Conservation (phyloP, 2,797 vertebrate genomes). For the Rhyacichthys aspro region DNA sequence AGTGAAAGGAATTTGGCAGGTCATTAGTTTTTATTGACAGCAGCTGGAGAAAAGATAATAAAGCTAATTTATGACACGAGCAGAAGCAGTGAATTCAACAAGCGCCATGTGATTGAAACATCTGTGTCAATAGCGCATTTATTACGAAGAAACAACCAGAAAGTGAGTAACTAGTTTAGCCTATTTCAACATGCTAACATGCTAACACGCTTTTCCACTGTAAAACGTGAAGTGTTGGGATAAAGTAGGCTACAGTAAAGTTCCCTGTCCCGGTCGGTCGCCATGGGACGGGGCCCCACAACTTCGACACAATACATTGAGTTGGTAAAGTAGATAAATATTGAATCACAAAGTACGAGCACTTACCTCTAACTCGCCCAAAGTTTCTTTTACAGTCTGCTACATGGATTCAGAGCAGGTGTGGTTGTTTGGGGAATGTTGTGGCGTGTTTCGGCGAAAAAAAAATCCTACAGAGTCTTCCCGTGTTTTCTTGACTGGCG, state of each 20-base stretch:
- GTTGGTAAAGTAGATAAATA: background rate
- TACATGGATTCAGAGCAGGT: conserved; percentile 17
- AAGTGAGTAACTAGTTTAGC: background rate
- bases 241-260: conserved; percentile 6
- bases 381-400: conserved; percentile 20
- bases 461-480: conserved; percentile 1
- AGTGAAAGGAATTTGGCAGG: background rate
- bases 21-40: background rate
- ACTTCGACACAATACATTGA: conserved; percentile 26
- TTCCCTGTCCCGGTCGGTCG: conserved; percentile 18
- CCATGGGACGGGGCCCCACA: conserved; percentile 32
- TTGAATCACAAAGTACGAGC: background rate
- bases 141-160: background rate
- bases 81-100: background rate
- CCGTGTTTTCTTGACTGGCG: conserved; percentile 3
- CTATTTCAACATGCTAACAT: background rate
- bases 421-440: background rate
- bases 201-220: background rate
- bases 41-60: background rate
- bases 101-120: background rate
- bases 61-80: background rate
- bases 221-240: background rate
- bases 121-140: background rate
- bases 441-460: conserved; percentile 45
- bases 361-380: conserved; percentile 52